A percentile compares a stretch with the other conserved stretches of the same genome.
Evolutionary conservation across 2,113 vertebrate genomes (phyloP).

Genomic region (Hippocampus barbouri): DNA sequence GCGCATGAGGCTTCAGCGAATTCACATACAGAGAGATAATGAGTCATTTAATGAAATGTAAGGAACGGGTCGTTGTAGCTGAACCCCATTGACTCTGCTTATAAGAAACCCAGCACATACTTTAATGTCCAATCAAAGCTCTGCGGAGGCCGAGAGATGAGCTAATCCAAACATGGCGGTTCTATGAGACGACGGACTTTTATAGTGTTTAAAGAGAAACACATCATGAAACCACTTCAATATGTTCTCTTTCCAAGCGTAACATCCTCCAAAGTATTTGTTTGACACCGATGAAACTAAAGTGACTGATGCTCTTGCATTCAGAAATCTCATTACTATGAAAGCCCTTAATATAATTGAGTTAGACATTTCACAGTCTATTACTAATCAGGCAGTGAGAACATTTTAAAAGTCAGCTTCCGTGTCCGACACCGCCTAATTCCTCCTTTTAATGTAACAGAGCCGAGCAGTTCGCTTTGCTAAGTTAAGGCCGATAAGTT

Average conservation of each 20-base stretch:
- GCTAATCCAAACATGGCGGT: slow-evolving; percentile 11
- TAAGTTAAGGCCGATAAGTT: slow-evolving; percentile 56
- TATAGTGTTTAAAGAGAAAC: slow-evolving; percentile 22
- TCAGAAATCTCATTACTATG: slow-evolving; percentile 62
- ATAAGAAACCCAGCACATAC: slow-evolving; percentile 7
- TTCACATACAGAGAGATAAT: slow-evolving; percentile 28
- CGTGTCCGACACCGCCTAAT: slow-evolving; percentile 64
- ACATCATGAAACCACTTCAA: slow-evolving; percentile 35
- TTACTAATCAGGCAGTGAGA: slow-evolving; percentile 60
- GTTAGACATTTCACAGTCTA: slow-evolving; percentile 60
- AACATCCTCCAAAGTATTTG: slow-evolving; percentile 41
- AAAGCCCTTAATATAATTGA: slow-evolving; percentile 63
- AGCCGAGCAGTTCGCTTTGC: slow-evolving; percentile 57
- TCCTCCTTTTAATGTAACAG: slow-evolving; percentile 57
- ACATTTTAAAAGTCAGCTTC: slow-evolving; percentile 62
- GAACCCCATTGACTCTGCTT: slow-evolving; percentile 23
- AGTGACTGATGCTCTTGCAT: slow-evolving; percentile 55
- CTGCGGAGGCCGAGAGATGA: background rate
- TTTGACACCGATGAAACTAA: slow-evolving; percentile 51
- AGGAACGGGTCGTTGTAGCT: slow-evolving; percentile 19
- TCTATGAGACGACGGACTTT: background rate
- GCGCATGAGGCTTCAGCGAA: slow-evolving; percentile 17
- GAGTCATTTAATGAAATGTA: slow-evolving; percentile 44
- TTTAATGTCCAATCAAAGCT: slow-evolving; percentile 27
- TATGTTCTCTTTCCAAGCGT: slow-evolving; percentile 30